These are phyloP conservation scores for Perca fluviatilis DNA, from an alignment of 2,113 vertebrate species.

Conservation along the genomic window DNA sequence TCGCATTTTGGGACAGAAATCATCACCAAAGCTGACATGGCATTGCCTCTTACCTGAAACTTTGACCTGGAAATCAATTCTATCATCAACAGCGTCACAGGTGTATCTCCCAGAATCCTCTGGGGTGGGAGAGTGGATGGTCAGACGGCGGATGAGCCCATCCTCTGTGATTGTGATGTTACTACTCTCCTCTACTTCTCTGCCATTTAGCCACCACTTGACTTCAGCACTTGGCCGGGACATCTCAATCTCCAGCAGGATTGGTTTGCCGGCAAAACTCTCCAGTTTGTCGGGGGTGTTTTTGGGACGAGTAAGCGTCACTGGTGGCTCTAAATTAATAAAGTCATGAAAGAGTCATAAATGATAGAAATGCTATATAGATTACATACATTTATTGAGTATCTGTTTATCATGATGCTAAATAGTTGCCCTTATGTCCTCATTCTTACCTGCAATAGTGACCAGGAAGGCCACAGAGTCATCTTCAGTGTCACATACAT, in stretches of 20 bases:
- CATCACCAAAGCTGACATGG: background rate
- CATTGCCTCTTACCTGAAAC: conserved; percentile 85
- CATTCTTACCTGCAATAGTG: conserved; percentile 85
- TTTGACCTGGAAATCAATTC: conserved; percentile 87
- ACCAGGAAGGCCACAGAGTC: conserved; percentile 89
- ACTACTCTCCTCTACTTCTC: conserved; percentile 71
- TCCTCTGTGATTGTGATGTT: conserved; percentile 72
- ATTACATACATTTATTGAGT: too few species aligned
- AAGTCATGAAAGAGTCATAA: background rate
- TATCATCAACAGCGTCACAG: conserved; percentile 82
- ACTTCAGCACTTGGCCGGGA: conserved; percentile 81
- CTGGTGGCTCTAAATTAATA: conserved; percentile 72
- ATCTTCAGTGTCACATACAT: conserved; percentile 87
- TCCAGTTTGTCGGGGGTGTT: conserved; percentile 59
- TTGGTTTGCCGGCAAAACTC: conserved; percentile 65
- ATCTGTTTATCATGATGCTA: background rate
- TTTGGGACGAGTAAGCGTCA: conserved; percentile 64
- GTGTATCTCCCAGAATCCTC: conserved; percentile 87
- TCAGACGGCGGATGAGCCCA: conserved; percentile 75
- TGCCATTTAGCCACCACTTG: conserved; percentile 79
- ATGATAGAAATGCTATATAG: background rate
- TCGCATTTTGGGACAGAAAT: background rate
- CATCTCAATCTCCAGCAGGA: conserved; percentile 79
- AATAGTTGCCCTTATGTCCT: background rate
- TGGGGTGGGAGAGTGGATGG: conserved; percentile 69